Evolutionary conservation across 2,888 invertebrate genomes (phyloP), one percentile per base, ranked within the genome.

Genomic region (Allacma fusca): DNA sequence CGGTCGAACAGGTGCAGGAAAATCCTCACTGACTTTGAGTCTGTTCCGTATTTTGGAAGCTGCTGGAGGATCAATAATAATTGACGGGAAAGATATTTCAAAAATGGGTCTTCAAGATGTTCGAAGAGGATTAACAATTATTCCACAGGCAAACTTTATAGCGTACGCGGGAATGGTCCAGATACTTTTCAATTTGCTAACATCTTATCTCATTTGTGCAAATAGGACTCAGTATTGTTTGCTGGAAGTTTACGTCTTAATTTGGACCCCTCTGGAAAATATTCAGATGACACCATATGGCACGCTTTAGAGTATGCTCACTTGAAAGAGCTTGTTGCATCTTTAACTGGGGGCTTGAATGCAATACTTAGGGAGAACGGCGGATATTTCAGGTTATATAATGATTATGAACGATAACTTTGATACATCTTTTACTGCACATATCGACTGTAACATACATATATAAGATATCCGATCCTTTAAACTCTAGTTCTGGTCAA

Each of bases 41-140:
- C 89, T 96, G 59, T 96, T 96, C 89, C 92, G 96, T 86, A 94
- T 96, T 83, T 93, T 97, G 83, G 96, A 97, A 87, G 90, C 94
- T 24, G 91, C 93, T 80, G 89, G 90, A 82, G 96, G 96, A 50
- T 89, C 90, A 83, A 96, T 97, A 84, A 86, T 91, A 78, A 94
- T 97, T 85, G 96, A 96, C 88, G 93, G 91, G 71, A 88, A 94
- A 70, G 93, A 95, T 86, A 92, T 97, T 83, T 88, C 94, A 12
- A 89, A 90, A 69, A 88, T 97, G 84, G 96, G 96, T 24, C 90
- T 97, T 67, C 96, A 96, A 87, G 92, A 93, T 85, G 88, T 97
- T 81, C 90, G 96, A 78, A 92, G 93, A 13, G 90, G 92, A 82
- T 89, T 96, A 83, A 95, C 95, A 62, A 95, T 96, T 85, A 96